A percentile compares a stretch with the other conserved stretches of the same genome.
phyloP scores from a whole-genome alignment of 2,888 invertebrate genomes.

The Hybos culiciformis region DNA sequence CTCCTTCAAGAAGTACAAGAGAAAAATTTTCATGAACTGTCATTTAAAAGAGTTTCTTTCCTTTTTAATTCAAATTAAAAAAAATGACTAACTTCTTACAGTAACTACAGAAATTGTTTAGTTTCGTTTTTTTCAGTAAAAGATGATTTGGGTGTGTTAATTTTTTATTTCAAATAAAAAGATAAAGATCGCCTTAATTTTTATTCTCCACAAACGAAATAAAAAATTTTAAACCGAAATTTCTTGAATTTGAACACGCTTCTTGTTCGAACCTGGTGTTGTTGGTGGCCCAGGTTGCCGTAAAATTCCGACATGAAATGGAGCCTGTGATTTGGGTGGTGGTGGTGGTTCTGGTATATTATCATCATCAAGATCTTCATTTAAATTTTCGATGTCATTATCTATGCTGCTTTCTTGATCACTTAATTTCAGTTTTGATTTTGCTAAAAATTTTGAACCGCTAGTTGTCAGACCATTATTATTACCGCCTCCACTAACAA shows the following conservation, averaged over 20 bases:
- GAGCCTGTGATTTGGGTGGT: conserved; percentile 35
- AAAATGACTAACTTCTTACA: no score
- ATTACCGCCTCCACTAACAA: neutral
- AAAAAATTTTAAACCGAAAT: conserved; percentile 71
- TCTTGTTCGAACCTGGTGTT: conserved; percentile 67
- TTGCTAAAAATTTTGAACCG: neutral
- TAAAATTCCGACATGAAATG: conserved; percentile 42
- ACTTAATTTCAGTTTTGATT: neutral
- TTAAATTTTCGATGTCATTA: conserved; percentile 29
- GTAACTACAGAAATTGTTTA: no score
- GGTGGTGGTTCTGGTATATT: conserved; percentile 47
- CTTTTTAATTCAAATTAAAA: no score
- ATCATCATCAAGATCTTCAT: conserved; percentile 35
- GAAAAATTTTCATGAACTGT: no score
- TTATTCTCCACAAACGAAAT: no score
- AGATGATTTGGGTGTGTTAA: no score
- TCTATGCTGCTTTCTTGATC: conserved; percentile 18
- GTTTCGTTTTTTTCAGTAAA: no score
- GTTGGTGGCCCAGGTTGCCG: conserved; percentile 39
- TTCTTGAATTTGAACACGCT: conserved; percentile 84
- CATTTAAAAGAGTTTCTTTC: no score
- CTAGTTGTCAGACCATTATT: conserved; percentile 1
- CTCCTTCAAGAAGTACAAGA: no score
- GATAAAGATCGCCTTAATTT: no score
- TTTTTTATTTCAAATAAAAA: no score